Evolutionary conservation across 2,888 invertebrate genomes (phyloP).

Genomic region (Synergus gifuensis): DNA sequence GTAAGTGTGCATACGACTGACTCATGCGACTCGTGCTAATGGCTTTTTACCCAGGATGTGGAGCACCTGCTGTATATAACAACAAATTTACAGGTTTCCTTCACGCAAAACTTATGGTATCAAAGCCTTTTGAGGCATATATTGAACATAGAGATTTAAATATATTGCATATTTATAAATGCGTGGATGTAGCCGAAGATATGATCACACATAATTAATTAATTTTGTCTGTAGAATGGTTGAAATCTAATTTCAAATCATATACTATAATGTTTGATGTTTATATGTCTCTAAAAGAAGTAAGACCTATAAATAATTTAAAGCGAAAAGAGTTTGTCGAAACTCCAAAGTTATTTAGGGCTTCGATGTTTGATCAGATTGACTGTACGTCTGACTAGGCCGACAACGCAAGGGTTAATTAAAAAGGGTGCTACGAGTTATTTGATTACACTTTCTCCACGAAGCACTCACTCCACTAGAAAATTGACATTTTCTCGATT

Average conservation of each 20-base stretch:
- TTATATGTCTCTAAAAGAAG: too few relatives aligned
- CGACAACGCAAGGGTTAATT: conserved; percentile 65
- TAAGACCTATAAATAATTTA: background rate
- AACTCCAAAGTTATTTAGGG: conserved; percentile 39
- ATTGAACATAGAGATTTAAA: too few relatives aligned
- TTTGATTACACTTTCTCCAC: conserved; percentile 63
- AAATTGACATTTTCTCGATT: background rate
- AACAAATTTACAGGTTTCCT: background rate
- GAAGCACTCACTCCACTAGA: background rate
- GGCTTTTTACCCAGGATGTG: background rate
- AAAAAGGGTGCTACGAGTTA: conserved; percentile 69
- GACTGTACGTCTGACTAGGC: conserved; percentile 52
- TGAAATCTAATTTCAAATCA: too few relatives aligned
- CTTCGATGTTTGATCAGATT: conserved; percentile 67
- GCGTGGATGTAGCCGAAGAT: too few relatives aligned
- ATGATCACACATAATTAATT: too few relatives aligned
- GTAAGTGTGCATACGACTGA: background rate
- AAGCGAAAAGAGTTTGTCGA: background rate
- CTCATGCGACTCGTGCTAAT: conserved; percentile 4
- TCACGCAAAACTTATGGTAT: background rate
- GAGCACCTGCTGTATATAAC: conserved; percentile 12
- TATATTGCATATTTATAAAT: too few relatives aligned
- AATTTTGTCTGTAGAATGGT: too few relatives aligned
- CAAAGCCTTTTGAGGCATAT: too few relatives aligned
- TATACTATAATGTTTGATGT: too few relatives aligned